A percentile compares a stretch with the other conserved stretches of the same genome.
These are phyloP conservation scores for Molossus alvarezi DNA, from an alignment of 2,797 vertebrate genomes.

Conservation along the genomic window DNA sequence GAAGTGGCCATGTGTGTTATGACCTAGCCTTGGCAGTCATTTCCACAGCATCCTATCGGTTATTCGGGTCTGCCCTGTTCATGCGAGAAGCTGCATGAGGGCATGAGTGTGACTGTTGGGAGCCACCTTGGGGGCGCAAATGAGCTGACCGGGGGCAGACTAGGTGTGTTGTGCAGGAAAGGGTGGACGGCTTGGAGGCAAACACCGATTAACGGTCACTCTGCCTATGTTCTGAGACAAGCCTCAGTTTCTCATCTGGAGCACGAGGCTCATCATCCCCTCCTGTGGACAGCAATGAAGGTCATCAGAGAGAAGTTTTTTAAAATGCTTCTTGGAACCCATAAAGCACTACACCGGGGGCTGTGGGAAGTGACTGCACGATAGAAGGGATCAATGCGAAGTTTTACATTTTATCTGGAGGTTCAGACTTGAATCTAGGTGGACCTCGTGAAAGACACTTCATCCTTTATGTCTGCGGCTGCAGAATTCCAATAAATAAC, in stretches of 20 bases:
- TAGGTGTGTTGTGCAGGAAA: not conserved
- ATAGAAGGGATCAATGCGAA: not conserved
- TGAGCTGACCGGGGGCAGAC: too few species aligned
- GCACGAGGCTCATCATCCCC: not conserved
- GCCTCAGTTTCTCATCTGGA: not conserved
- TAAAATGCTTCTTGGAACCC: not conserved
- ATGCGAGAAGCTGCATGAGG: not conserved
- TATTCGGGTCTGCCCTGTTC: not conserved
- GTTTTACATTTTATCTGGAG: not conserved
- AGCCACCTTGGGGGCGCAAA: not conserved
- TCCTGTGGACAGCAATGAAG: not conserved
- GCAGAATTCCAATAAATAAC: not conserved
- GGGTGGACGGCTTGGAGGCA: not conserved
- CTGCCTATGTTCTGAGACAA: not conserved
- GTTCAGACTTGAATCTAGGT: not conserved
- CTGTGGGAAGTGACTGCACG: not conserved
- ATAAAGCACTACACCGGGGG: not conserved
- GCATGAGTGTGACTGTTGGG: not conserved
- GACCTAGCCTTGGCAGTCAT: not conserved
- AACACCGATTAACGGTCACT: not conserved
- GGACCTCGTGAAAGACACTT: not conserved
- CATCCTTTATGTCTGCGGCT: not conserved
- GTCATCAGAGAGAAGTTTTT: not conserved
- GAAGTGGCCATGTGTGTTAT: accelerated
- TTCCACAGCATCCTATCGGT: not conserved